These are phyloP conservation scores for Paramuricea clavata DNA, from an alignment of 92 coral and sea anemone genomes.

Conservation along the genomic window DNA sequence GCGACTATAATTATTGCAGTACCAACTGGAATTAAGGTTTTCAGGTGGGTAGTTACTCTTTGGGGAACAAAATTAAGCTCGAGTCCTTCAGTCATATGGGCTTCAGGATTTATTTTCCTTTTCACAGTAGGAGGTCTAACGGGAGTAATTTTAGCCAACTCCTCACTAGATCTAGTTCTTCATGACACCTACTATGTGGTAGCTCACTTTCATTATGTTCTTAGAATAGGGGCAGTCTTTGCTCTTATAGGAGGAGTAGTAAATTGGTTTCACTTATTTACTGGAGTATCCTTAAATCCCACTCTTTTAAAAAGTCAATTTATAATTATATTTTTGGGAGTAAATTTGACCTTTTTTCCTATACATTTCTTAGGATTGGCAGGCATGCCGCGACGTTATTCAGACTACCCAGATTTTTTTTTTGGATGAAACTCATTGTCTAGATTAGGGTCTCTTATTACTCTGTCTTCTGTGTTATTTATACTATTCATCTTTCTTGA, in stretches of 20 bases:
- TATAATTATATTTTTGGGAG: slow-evolving; percentile 88
- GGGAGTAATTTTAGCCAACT: slow-evolving; percentile 83
- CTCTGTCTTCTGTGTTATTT: too few species aligned
- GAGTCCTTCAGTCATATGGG: slow-evolving; percentile 87
- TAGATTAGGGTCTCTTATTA: too few species aligned
- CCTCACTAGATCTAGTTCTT: slow-evolving; percentile 79
- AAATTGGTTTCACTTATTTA: slow-evolving; percentile 84
- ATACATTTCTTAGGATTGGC: slow-evolving; percentile 88
- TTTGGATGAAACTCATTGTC: too few species aligned
- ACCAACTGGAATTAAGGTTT: slow-evolving; percentile 92
- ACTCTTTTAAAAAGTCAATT: slow-evolving; percentile 81
- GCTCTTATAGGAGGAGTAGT: slow-evolving; percentile 85
- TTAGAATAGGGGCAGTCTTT: slow-evolving; percentile 89
- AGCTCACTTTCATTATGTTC: slow-evolving; percentile 86
- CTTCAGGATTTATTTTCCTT: slow-evolving; percentile 84
- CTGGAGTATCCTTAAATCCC: slow-evolving; percentile 84
- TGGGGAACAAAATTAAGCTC: slow-evolving; percentile 79
- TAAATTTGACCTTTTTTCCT: slow-evolving; percentile 86
- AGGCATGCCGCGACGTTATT: slow-evolving; percentile 87
- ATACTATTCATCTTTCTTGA: too few species aligned
- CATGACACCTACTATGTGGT: slow-evolving; percentile 93
- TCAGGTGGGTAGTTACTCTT: slow-evolving; percentile 88
- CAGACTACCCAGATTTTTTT: slow-evolving; percentile 85
- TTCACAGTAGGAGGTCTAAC: slow-evolving; percentile 88
- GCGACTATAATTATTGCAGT: slow-evolving; percentile 89